A percentile compares a stretch with the other conserved stretches of the same genome.
phyloP scores from a whole-genome alignment of 2,888 invertebrate species.

The Deilephila elpenor region DNA sequence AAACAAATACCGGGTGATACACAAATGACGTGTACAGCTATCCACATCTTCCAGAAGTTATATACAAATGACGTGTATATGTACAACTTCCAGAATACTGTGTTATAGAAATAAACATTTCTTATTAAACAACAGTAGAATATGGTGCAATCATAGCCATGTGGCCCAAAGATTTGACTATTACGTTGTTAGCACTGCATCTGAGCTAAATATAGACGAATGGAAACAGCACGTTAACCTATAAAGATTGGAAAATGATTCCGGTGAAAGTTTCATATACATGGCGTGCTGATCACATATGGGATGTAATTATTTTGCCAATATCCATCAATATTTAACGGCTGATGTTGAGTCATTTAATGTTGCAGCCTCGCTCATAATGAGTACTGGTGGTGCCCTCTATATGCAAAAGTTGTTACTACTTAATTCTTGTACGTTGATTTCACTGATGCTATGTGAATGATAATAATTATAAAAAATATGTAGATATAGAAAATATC shows the following conservation, averaged over 20 bases:
- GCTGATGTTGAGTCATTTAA: too few species aligned
- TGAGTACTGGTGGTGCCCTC: too few species aligned
- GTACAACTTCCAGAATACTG: neutral
- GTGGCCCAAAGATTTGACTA: constrained; percentile 10
- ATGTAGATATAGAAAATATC: too few species aligned
- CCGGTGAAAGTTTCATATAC: constrained; percentile 43
- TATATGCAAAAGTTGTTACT: too few species aligned
- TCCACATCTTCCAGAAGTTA: neutral
- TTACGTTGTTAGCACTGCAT: constrained; percentile 34
- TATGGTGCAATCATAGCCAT: constrained; percentile 23
- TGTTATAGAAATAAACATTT: neutral
- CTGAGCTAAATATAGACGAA: constrained; percentile 32
- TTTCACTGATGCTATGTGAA: too few species aligned
- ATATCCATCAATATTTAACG: too few species aligned
- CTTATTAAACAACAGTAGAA: neutral
- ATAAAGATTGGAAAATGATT: constrained; percentile 48
- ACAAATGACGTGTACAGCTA: too few species aligned
- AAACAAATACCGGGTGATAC: too few species aligned
- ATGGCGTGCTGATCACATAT: neutral
- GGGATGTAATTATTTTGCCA: neutral
- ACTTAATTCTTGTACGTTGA: too few species aligned
- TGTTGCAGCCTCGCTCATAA: too few species aligned
- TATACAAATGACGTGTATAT: neutral
- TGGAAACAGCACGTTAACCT: constrained; percentile 26
- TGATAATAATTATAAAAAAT: too few species aligned